Conservation (phyloP, 2,113 vertebrate genomes). For the Calidris pugnax region DNA sequence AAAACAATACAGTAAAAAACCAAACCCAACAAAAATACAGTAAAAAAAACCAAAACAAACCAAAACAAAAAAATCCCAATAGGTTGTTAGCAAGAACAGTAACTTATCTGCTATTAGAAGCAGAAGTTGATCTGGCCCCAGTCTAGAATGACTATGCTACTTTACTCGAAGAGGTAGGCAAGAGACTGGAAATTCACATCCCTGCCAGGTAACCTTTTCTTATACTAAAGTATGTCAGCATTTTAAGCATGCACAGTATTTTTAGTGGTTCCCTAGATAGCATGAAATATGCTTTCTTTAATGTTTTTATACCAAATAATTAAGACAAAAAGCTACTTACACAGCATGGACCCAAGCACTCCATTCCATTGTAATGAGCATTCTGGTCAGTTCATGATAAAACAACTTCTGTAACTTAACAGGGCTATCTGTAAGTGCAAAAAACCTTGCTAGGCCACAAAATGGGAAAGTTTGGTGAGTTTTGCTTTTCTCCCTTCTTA, state of each 20-base stretch:
- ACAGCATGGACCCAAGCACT: neutral
- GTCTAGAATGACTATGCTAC: neutral
- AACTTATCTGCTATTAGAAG: neutral
- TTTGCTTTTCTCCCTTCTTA: neutral
- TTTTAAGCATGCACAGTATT: neutral
- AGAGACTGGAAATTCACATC: neutral
- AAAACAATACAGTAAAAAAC: neutral
- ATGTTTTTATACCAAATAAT: neutral
- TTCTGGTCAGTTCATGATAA: neutral
- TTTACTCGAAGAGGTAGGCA: neutral
- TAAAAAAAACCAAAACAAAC: fast-evolving
- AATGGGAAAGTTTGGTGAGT: neutral
- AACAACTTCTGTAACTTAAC: neutral
- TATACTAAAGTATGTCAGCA: neutral
- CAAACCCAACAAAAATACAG: neutral
- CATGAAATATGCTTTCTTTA: neutral
- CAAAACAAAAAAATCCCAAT: neutral
- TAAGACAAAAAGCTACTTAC: conserved; percentile 1
- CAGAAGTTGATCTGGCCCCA: neutral
- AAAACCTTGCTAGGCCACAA: neutral
- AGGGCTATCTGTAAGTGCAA: neutral
- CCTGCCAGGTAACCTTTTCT: neutral
- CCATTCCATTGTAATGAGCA: neutral
- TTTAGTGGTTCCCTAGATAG: neutral
- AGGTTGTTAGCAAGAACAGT: neutral